Evolutionary conservation across 2,888 invertebrate species (phyloP), one percentile per base, ranked within the genome.

Genomic region (Imbricaverruca yamaguchii): DNA sequence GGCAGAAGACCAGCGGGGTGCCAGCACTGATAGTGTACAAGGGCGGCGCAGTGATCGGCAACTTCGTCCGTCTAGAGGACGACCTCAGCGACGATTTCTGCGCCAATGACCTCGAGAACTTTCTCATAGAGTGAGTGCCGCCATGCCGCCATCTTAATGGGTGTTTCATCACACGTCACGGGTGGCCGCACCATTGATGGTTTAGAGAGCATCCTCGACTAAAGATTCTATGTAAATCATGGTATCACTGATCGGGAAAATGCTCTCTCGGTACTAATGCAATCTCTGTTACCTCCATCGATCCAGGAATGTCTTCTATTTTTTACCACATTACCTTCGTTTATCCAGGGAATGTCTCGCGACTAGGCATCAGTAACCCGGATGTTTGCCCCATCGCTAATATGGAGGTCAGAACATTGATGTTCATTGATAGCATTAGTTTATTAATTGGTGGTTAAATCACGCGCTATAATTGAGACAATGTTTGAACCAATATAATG

Each of bases 11-110:
- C 55, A 92, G 92, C 85, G 98, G 97, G 53, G 92, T 98, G 0
- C 98, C 98, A 21, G 97, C 98, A 1, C 87, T 98, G 81, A 89
- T 98, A 65, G 92, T 95, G 0, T 98, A 98, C 87, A 96, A 96
- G 88, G 92, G 90, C 69, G 95, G 96, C 8, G 93, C 94, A 86
- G 89, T 97, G 10, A 92, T 98, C 86, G 97, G 97, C 0, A 98
- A 97, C 88, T 97, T 97, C 89, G 92, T 98, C 0, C 91, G 93
- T 81, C 87, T 98, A 21, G 92, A 93, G 0, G 92, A 94, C 85
- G 95, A 95, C 86, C 90, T 98, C 80, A 96, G 97, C 0, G 92
- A 92, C 86, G 95, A 97, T 86, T 98, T 98, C 88, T 94, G 91
- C 88, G 91, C 94, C 8, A 92, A 92, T 61, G 97, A 98, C 88